phyloP scores from a whole-genome alignment of 2,113 vertebrate genomes.

The Addax nasomaculatus region DNA sequence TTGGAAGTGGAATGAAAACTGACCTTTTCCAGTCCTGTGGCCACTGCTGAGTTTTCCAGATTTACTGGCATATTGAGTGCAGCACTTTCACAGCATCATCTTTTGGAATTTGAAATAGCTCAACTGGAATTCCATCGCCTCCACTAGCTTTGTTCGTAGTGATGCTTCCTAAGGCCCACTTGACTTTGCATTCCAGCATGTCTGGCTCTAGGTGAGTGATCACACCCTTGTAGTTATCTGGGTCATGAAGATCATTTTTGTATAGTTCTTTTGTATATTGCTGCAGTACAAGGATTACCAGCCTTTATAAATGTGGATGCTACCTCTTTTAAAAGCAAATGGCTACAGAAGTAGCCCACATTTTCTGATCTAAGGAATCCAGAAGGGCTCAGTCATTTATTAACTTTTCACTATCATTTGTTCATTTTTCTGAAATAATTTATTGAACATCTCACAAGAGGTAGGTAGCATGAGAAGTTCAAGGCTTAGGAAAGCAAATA shows the following conservation, averaged over 20 bases:
- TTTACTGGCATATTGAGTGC: not conserved
- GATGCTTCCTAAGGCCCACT: not conserved
- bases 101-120: not conserved
- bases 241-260: not conserved
- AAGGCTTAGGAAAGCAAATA: not conserved
- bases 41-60: not conserved
- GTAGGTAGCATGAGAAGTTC: not conserved
- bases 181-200: not conserved
- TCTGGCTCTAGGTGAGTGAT: not conserved
- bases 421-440: not conserved
- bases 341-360: not conserved
- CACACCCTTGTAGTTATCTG: not conserved
- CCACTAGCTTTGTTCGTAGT: not conserved
- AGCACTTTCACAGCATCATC: not conserved
- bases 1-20: not conserved
- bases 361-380: conserved; percentile 36
- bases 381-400: not conserved
- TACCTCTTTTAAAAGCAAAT: not conserved
- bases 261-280: not conserved
- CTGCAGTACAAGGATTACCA: not conserved
- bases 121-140: not conserved
- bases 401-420: not conserved
- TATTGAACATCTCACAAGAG: not conserved
- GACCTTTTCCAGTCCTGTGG: not conserved
- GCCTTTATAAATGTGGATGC: not conserved